Evolutionary conservation across 2,797 vertebrate genomes (phyloP), one percentile per base, ranked within the genome.

Genomic region (Oryzias dopingdopingensis): DNA sequence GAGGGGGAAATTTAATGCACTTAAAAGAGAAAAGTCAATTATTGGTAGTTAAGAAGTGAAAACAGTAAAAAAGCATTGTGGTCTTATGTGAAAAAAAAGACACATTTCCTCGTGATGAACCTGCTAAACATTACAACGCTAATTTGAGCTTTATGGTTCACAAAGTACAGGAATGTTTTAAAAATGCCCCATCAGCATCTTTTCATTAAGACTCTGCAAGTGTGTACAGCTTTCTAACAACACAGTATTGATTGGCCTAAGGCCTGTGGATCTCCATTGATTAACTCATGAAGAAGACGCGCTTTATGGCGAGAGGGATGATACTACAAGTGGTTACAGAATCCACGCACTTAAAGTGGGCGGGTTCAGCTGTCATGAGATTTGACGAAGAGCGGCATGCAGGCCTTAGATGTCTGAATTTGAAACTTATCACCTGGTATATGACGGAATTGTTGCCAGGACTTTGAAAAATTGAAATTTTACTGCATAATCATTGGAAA

Each of bases 401-500:
- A 59, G 70, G 79, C 54, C 53, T 22, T 58, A 86, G 65, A 54
- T 70, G 72, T 88, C 75, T 50, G 76, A 86, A 82, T 79, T 72
- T 46, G 76, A 82, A 88, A 86, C 74, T 70, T 67, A 83, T 32
- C 29, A 32, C 29, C 0, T 32, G 29, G 29, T 60, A 82, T 74
- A 42, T 46, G 14, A 55, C 56, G 58, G 49, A 59, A 65, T 59
- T 41, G 64, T 71, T 76, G 82, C 83, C 61, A 22, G n/a, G 61
- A 70, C 40, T 61, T 81, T 87, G 77, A 87, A 87, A 82, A 90
- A 90, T 91, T 82, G 72, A 90, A 88, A 73, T 84, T 59, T 74
- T 62, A 70, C 86, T 29, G 26, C 7, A 6, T 29, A 7, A 29
- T 29, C 5, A 29, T 6, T 29, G 26, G 26, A 22, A 22, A 22